Conservation (phyloP, 2,113 vertebrate genomes). For the Progne subis region DNA sequence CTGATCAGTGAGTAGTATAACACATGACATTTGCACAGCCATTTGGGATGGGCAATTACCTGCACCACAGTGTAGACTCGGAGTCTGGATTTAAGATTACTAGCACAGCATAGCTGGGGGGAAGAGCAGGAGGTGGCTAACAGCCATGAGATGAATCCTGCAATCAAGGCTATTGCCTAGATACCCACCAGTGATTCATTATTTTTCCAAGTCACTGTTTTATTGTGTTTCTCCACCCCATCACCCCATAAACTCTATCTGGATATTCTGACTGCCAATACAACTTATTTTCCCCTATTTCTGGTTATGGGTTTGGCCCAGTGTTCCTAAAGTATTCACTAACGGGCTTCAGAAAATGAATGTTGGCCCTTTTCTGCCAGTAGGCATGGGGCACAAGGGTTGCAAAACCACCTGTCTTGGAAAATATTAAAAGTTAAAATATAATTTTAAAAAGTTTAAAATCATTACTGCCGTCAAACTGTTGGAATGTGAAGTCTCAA, state of each 20-base stretch:
- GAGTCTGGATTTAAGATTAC: background rate
- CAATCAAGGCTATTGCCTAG: constrained; percentile 42
- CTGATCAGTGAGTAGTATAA: background rate
- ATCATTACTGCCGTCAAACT: background rate
- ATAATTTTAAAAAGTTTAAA: background rate
- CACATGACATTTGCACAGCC: background rate
- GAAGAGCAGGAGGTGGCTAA: constrained; percentile 16
- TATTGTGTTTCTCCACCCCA: constrained; percentile 60
- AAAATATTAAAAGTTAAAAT: background rate
- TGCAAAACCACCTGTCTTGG: constrained; percentile 34
- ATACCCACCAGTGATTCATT: constrained; percentile 54
- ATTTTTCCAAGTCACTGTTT: constrained; percentile 49
- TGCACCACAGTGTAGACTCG: background rate
- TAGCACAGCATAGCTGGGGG: background rate
- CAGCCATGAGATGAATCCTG: constrained; percentile 8
- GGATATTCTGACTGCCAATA: constrained; percentile 30
- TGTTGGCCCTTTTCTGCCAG: background rate
- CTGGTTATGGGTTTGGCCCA: constrained; percentile 1
- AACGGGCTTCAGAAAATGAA: background rate
- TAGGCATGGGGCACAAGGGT: background rate
- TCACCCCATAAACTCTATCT: constrained; percentile 43
- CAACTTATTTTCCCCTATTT: constrained; percentile 12
- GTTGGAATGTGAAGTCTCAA: background rate
- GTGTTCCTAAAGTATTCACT: background rate
- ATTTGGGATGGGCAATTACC: background rate